Base-by-base conservation (phyloP, 2,113 vertebrate genomes). In the Galemys pyrenaicus region DNA sequence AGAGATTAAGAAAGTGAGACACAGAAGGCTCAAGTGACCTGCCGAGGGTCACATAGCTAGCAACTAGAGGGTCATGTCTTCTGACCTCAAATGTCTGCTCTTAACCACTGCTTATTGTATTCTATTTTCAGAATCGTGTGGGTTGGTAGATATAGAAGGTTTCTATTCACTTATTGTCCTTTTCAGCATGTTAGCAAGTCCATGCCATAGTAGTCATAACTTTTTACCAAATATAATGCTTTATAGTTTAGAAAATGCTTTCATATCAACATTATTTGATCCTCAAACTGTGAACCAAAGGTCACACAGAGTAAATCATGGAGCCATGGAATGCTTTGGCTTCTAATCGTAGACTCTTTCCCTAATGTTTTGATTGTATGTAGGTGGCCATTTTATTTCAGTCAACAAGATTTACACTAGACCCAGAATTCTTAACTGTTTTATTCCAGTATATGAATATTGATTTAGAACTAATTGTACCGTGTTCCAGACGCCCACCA, bases 221-320 rank as follows among this genome's bases (percentile, higher is more conserved):
- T 92, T 51, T 70, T 91, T 67, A 91, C 17, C 67, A 96, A 30
- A 74, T 65, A 41, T 75, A 86, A 51, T 90, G 26, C 56, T 94
- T 93, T n/a, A 39, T 65, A 58, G 70, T 71, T 51, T 81, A 65
- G n/a, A 64, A 37, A 83, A 17, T 79, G 12, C 65, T 87, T 96
- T 95, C 30, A 75, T 44, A 58, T 62, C 39, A 44, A 28, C 87
- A 85, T 81, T 46, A 49, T 80, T 96, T 46, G 54, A 86, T 49
- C 46, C 44, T 75, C 54, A 89, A 73, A 88, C 68, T 71, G 82
- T 78, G 67, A 68, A 70, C 56, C 26, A 28, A 39, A 85, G 49
- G 28, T 46, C 37, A 80, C 24, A 58, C n/a, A 78, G 71, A 78
- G 16, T 71, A 28, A 83, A 54, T 85, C 22, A 4, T 37, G 68